Percentiles rank a stretch among this genome's conserved stretches.
These are phyloP conservation scores for Phalacrocorax pelagicus DNA, from an alignment of 2,113 vertebrate species.

Conservation along the genomic window DNA sequence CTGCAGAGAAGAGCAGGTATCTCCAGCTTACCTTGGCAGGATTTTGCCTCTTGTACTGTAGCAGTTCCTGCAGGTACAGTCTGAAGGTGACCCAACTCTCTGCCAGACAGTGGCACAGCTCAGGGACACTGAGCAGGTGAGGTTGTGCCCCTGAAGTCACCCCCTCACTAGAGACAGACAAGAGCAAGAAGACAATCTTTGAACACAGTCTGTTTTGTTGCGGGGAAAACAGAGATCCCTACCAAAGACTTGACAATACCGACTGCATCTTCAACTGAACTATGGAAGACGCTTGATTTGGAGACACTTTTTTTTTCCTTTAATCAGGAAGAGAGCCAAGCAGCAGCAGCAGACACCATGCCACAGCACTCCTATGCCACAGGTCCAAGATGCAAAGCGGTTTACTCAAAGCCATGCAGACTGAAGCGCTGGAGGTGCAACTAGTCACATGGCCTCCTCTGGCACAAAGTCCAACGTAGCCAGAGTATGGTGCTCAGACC, in stretches of 20 bases:
- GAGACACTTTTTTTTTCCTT: background rate
- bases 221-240: background rate
- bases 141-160: conserved; percentile 80
- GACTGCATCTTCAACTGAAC: background rate
- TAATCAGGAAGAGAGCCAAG: background rate
- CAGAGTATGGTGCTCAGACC: background rate
- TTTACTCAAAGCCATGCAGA: background rate
- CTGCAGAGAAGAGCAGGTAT: conserved; percentile 34
- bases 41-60: conserved; percentile 94
- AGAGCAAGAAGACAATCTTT: conserved; percentile 65
- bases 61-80: conserved; percentile 90
- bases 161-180: conserved; percentile 80
- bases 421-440: background rate
- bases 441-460: background rate
- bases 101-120: conserved; percentile 94
- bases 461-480: background rate
- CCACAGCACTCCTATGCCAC: background rate
- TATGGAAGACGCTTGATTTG: background rate
- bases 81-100: conserved; percentile 95
- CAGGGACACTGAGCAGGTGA: conserved; percentile 89
- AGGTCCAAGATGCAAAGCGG: background rate
- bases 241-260: background rate
- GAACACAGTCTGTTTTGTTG: background rate
- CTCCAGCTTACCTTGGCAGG: conserved; percentile 86
- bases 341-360: background rate